Percentiles rank a stretch among this genome's conserved stretches.
Evolutionary conservation across 2,888 invertebrate genomes (phyloP).

Genomic region (Thecocarcelia acutangulata): DNA sequence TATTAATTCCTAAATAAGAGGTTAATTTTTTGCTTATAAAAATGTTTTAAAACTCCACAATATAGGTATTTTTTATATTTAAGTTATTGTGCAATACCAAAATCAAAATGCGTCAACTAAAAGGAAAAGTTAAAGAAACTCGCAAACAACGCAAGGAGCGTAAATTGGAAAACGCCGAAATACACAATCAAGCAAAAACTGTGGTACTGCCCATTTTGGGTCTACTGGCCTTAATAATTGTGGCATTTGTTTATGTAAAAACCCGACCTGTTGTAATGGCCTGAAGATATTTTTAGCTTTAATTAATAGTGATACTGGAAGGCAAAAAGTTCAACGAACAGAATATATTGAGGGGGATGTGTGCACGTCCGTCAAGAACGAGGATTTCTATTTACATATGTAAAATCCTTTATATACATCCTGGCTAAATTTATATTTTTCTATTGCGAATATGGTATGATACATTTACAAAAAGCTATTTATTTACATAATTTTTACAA

Average conservation of each 20-base stretch:
- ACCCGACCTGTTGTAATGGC: conserved; percentile 84
- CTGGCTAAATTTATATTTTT: no score
- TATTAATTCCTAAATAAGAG: conserved; percentile 40
- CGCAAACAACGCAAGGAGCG: conserved; percentile 92
- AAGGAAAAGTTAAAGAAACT: conserved; percentile 91
- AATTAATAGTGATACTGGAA: neutral
- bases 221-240: conserved; percentile 87
- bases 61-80: neutral
- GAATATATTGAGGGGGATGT: no score
- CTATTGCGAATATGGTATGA: no score
- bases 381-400: no score
- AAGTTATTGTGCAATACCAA: neutral
- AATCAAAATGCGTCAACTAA: conserved; percentile 88
- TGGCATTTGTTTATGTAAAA: conserved; percentile 89
- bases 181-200: conserved; percentile 89
- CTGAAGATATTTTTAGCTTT: conserved; percentile 56
- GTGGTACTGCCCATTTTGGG: conserved; percentile 87
- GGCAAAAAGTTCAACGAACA: conserved; percentile 6
- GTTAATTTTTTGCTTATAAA: conserved; percentile 14
- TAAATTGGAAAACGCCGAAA: conserved; percentile 90
- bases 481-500: no score
- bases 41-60: neutral
- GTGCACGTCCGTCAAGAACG: no score
- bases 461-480: no score
- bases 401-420: no score